Conservation (phyloP, 2,888 invertebrate genomes). For the Chymomyza amoena region DNA sequence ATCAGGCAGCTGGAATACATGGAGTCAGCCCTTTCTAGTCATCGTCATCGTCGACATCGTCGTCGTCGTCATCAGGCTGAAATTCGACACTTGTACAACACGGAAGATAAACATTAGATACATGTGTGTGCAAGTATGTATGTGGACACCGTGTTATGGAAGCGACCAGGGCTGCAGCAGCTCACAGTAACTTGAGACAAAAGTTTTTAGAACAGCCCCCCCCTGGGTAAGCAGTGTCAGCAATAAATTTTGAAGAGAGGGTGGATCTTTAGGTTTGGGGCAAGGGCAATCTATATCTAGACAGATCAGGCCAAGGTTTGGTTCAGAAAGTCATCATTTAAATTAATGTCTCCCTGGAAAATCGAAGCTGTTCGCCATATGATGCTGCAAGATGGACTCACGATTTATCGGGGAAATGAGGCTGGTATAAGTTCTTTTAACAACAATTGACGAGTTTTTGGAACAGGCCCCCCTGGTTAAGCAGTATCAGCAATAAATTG, state of each 20-base stretch:
- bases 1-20: neutral
- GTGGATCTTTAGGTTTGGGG: too few species aligned
- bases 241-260: neutral
- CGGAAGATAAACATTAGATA: conserved; percentile 64
- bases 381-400: too few species aligned
- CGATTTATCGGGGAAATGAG: too few species aligned
- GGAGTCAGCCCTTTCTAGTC: neutral
- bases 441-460: too few species aligned
- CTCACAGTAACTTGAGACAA: neutral
- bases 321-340: too few species aligned
- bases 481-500: neutral
- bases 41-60: neutral
- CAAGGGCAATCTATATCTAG: too few species aligned
- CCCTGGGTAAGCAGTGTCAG: neutral
- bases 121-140: conserved; percentile 8
- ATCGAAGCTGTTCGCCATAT: too few species aligned
- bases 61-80: neutral
- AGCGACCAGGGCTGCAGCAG: neutral
- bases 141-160: neutral
- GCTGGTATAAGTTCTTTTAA: too few species aligned
- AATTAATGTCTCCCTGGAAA: too few species aligned
- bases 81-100: conserved; percentile 43
- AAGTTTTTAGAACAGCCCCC: neutral
- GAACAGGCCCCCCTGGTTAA: neutral
- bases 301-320: too few species aligned